A percentile compares a stretch with the other conserved stretches of the same genome.
These are phyloP conservation scores for Trachops cirrhosus DNA, from an alignment of 2,797 vertebrate genomes.

Conservation along the genomic window DNA sequence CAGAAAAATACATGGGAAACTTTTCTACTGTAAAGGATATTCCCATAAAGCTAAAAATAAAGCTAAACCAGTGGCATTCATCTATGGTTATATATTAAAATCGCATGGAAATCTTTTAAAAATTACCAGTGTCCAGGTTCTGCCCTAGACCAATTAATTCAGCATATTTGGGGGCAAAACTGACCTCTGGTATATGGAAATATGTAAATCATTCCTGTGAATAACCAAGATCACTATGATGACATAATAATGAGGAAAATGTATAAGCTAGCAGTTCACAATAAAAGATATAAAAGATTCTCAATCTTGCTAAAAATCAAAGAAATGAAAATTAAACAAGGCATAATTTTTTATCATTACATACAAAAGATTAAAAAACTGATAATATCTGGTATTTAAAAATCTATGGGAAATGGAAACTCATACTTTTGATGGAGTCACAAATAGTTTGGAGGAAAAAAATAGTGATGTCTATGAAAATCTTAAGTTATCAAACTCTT, in stretches of 20 bases:
- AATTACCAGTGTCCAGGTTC: background rate
- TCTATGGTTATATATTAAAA: background rate
- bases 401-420: background rate
- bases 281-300: background rate
- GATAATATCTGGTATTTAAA: background rate
- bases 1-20: background rate
- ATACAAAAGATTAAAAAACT: background rate
- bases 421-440: background rate
- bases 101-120: background rate
- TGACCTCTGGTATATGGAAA: background rate
- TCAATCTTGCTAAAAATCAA: background rate
- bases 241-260: background rate
- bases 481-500: background rate
- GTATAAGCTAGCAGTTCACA: background rate
- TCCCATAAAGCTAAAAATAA: background rate
- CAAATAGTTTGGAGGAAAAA: background rate
- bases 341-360: background rate
- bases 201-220: background rate
- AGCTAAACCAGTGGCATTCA: background rate
- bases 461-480: background rate
- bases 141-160: background rate
- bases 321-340: background rate
- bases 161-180: background rate
- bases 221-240: background rate
- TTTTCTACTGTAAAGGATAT: background rate